phyloP scores from a whole-genome alignment of 2,888 invertebrate genomes.

The Quadroppia sp. region DNA sequence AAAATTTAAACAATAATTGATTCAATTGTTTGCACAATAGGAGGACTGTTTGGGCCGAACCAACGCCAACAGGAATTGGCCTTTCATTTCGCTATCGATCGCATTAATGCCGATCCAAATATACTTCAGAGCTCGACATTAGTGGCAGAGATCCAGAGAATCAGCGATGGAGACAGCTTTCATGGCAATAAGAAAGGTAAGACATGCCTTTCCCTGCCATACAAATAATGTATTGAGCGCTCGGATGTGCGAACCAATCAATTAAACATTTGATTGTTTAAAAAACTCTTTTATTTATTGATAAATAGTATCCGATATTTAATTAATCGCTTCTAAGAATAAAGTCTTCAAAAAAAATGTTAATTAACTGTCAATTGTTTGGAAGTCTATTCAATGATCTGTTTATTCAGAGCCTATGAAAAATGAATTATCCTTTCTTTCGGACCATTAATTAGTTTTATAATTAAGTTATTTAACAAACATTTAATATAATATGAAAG shows the following conservation, averaged over 20 bases:
- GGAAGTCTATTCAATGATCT: too few relatives aligned
- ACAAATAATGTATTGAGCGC: neutral
- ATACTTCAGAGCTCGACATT: conserved; percentile 34
- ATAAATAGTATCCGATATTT: too few relatives aligned
- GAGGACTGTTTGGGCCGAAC: conserved; percentile 44
- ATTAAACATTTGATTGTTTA: neutral
- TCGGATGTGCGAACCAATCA: neutral
- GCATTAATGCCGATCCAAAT: conserved; percentile 36
- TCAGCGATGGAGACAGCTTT: conserved; percentile 23
- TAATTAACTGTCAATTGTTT: too few relatives aligned
- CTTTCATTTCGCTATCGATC: conserved; percentile 43
- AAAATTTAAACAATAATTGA: neutral
- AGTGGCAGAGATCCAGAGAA: conserved; percentile 15
- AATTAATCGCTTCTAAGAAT: too few relatives aligned
- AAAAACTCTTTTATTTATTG: too few relatives aligned
- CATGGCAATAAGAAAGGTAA: conserved; percentile 23
- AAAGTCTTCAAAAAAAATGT: too few relatives aligned
- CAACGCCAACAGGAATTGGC: conserved; percentile 44
- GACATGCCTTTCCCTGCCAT: neutral
- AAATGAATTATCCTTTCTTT: too few relatives aligned
- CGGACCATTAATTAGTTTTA: too few relatives aligned
- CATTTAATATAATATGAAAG: too few relatives aligned
- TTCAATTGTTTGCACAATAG: neutral
- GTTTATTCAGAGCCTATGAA: too few relatives aligned
- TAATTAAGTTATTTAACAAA: too few relatives aligned